Percentiles rank a stretch among this genome's conserved stretches.
Conservation (phyloP, 2,797 vertebrate genomes). For the Alca torda region DNA sequence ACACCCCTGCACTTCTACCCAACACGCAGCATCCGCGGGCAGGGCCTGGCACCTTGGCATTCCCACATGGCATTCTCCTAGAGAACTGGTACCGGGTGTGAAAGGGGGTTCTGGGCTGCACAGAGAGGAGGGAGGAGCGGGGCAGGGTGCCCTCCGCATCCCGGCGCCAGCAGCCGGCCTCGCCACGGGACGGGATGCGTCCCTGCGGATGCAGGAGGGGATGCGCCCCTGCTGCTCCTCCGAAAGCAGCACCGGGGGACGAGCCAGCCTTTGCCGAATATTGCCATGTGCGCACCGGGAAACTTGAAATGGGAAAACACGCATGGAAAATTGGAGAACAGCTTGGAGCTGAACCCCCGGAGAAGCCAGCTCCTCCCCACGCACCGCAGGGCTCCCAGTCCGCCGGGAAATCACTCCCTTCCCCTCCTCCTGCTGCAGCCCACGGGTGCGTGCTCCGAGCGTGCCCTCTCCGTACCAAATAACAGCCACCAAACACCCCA, state of each 20-base stretch:
- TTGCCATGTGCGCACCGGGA: rapidly evolving
- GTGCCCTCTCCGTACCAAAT: rapidly evolving
- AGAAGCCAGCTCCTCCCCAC: background rate
- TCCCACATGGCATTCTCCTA: rapidly evolving
- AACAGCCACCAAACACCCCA: background rate
- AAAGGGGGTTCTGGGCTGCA: background rate
- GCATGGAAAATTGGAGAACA: background rate
- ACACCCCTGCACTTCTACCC: background rate
- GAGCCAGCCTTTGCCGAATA: background rate
- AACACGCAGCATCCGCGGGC: rapidly evolving
- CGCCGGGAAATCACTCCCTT: background rate
- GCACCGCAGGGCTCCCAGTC: background rate
- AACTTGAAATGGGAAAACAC: background rate
- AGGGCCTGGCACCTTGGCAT: background rate
- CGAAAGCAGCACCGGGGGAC: background rate
- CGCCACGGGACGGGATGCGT: rapidly evolving
- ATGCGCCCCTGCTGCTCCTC: background rate
- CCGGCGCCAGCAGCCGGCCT: background rate
- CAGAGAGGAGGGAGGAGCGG: background rate
- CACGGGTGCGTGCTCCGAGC: background rate
- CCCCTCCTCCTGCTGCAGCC: background rate
- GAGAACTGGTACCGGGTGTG: rapidly evolving
- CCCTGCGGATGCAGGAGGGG: rapidly evolving
- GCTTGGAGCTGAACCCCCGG: background rate
- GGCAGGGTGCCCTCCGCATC: background rate